Percentiles rank a stretch among this genome's conserved stretches.
phyloP scores from a whole-genome alignment of 2,113 vertebrate species.

The Cochlearius cochlearius region DNA sequence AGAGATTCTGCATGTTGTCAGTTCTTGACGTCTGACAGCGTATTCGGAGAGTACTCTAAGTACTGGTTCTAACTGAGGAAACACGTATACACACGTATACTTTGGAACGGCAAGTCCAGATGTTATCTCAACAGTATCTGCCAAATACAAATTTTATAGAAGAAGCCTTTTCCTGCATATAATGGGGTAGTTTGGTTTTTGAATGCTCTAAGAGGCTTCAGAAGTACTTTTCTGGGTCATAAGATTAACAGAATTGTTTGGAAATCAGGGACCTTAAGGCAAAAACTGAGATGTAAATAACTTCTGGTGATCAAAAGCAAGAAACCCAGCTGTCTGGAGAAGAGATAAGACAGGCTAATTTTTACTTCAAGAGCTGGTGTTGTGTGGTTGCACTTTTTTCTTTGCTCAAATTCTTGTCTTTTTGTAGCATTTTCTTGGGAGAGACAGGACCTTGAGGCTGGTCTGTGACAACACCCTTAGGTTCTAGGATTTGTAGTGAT shows the following conservation, averaged over 20 bases:
- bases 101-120: neutral
- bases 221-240: neutral
- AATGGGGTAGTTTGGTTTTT: neutral
- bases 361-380: neutral
- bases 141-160: neutral
- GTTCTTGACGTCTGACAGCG: neutral
- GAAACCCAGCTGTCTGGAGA: neutral
- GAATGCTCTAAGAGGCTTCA: neutral
- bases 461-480: neutral
- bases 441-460: neutral
- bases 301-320: neutral
- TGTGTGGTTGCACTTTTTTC: neutral
- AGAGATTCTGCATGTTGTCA: neutral
- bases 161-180: neutral
- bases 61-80: neutral
- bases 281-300: neutral
- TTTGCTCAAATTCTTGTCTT: neutral
- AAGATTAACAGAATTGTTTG: neutral
- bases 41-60: neutral
- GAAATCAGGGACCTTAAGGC: neutral
- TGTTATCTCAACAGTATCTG: neutral
- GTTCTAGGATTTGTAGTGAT: neutral
- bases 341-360: neutral
- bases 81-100: rapidly evolving
- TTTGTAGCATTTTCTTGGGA: neutral